Percentiles rank a stretch among this genome's conserved stretches.
Evolutionary conservation across 2,888 invertebrate species (phyloP).

Genomic region (Rotaria macrura): DNA sequence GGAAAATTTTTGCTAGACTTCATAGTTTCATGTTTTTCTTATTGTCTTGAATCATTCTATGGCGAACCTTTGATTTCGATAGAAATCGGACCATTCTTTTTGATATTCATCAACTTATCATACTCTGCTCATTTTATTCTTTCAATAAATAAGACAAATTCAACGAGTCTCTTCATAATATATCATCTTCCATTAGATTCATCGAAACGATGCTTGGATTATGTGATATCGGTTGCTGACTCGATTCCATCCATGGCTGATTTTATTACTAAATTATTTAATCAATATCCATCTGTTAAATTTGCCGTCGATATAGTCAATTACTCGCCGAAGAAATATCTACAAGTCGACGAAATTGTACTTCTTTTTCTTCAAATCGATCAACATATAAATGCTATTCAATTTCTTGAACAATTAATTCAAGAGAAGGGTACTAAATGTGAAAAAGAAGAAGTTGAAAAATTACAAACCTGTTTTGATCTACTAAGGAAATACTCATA

Average conservation of each 20-base stretch:
- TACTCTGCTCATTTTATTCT: no score
- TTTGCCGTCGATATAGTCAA: not conserved
- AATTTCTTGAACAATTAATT: not conserved
- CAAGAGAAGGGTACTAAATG: not conserved
- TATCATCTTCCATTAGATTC: not conserved
- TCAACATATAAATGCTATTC: not conserved
- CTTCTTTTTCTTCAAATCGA: constrained; percentile 1
- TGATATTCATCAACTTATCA: no score
- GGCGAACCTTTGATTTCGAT: no score
- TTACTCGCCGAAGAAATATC: no score
- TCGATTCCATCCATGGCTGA: not conserved
- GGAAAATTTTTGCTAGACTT: no score
- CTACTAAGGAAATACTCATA: not conserved
- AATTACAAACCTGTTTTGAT: not conserved
- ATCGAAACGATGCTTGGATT: constrained; percentile 9
- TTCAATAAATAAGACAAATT: no score
- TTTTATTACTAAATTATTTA: not conserved
- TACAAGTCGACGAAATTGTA: not conserved
- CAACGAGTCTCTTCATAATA: no score
- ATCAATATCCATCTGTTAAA: constrained; percentile 13
- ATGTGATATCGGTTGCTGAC: not conserved
- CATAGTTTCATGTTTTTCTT: no score
- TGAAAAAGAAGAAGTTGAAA: not conserved
- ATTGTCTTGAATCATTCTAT: no score
- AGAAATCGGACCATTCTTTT: no score